Base-by-base conservation (phyloP, 2,888 invertebrate genomes). In the Luperina testacea region DNA sequence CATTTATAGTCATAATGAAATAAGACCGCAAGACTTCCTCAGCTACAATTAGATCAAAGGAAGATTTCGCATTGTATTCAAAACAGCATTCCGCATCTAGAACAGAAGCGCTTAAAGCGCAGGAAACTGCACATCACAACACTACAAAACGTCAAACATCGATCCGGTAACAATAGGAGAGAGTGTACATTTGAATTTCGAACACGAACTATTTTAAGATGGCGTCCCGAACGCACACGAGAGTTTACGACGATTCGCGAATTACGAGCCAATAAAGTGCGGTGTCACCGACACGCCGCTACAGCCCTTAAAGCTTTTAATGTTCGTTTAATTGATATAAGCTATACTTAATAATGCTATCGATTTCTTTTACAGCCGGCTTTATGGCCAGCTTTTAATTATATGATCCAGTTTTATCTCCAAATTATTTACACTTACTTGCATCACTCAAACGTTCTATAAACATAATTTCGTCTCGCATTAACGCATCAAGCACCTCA, bases 231-330 rank as follows among this genome's bases (percentile, higher is more conserved):
- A 89, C 90, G 84, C 87, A 84, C 86, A 89, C 91, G 92, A 92
- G 88, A 90, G 90, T 94, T 94, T 93, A 94, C 93, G 94, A 92
- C 89, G 86, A 92, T 92, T 93, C 90, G 93, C 94, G 92, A 95
- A 93, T 95, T 94, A 94, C 90, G 93, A 92, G 91, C 90, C 91
- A 89, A 93, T 95, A 94, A 95, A 94, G 89, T 90, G 91, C 88
- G 90, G 90, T 92, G 92, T 93, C 92, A 91, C 91, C 89, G 93
- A 93, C 93, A 91, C 90, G 90, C 90, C 89, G 90, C 91, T 92
- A 92, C 88, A 92, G 88, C 91, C 91, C 91, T 92, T 92, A 92
- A 92, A 91, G 90, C 89, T 90, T 90, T 92, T 94, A 93, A 94
- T 92, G 90, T 87, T 82, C 89, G 78, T 92, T 93, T 93, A 94